Base-by-base conservation (phyloP, 2,113 vertebrate genomes). In the Narcine bancroftii region DNA sequence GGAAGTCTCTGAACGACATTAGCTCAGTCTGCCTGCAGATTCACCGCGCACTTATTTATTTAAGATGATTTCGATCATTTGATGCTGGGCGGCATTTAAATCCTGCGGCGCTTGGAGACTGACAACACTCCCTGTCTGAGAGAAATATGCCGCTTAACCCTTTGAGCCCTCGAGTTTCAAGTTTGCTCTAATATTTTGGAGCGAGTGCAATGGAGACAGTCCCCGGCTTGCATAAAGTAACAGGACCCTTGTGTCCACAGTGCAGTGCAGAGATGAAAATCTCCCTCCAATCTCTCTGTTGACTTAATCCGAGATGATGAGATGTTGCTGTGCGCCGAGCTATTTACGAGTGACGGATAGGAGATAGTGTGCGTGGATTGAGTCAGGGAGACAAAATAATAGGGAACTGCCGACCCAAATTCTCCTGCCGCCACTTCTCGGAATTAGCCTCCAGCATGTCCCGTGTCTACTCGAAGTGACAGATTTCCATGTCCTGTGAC, bases 21-120 rank as follows among this genome's bases (percentile, higher is more conserved):
- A 85, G 36, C 33, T 60, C 11, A 60, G 6, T 87, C 6, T 60
- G 53, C 81, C 81, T 19, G n/a, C 50, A 60, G 81, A 87, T 60
- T 36, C 19, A 19, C 81, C 53, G 53, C n/a, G n/a, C 21, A 87
- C n/a, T 60, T 81, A 81, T 81, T 81, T 87, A 60, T 63, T 87
- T 60, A 60, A 63, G 81, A 87, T 87, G 60, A 60, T 60, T 87
- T 87, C n/a, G 53, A 87, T 63, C 81, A 87, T 60, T 87, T 21
- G 81, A 87, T 36, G 81, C 81, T 63, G 53, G n/a, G 81, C 81
- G 81, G 53, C 53, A 9, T 60, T 63, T 36, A 87, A 87, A 87
- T 60, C 53, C 53, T 6, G 53, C 81, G 29, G 77, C 47, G 47
- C 79, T 83, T 4, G 47, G 47, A 53, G 47, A 53, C 79, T 47